phyloP scores from a whole-genome alignment of 1,140 invertebrate genomes.

The Drosophila tani region DNA sequence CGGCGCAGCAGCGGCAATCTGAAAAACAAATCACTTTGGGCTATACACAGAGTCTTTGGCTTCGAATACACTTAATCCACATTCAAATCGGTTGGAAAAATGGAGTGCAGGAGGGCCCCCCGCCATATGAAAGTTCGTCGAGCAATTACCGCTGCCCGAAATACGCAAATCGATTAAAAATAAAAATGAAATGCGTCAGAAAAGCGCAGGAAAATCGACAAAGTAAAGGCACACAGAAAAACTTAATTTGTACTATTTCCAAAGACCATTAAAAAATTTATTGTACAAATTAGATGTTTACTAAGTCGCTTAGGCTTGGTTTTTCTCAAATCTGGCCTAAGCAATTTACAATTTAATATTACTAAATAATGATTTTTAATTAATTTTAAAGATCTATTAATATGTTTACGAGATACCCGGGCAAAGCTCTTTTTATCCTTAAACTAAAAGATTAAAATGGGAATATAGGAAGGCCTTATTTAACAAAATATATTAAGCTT shows the following conservation, averaged over 20 bases:
- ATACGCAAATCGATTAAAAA: conserved; percentile 80
- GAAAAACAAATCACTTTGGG: conserved; percentile 81
- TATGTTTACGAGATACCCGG: no score
- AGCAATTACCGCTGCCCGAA: conserved; percentile 77
- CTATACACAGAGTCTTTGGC: conserved; percentile 65
- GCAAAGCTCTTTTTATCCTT: no score
- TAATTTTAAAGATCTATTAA: no score
- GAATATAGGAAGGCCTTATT: no score
- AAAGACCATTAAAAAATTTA: not conserved
- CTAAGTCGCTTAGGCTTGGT: no score
- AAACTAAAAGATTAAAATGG: no score
- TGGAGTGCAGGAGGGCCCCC: conserved; percentile 16
- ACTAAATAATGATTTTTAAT: not conserved
- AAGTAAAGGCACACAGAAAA: not conserved
- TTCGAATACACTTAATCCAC: conserved; percentile 81
- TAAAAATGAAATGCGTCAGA: conserved; percentile 43
- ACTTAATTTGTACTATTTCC: no score
- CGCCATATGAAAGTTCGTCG: conserved; percentile 70
- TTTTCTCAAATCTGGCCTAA: no score
- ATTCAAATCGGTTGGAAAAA: conserved; percentile 48
- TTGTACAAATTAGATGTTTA: not conserved
- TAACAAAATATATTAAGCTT: no score
- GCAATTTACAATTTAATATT: not conserved
- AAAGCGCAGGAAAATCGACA: conserved; percentile 16
- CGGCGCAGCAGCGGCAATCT: conserved; percentile 72